Percentiles rank a stretch among this genome's conserved stretches.
Conservation (phyloP, 2,113 vertebrate species). For the Neodon shergylaensis region DNA sequence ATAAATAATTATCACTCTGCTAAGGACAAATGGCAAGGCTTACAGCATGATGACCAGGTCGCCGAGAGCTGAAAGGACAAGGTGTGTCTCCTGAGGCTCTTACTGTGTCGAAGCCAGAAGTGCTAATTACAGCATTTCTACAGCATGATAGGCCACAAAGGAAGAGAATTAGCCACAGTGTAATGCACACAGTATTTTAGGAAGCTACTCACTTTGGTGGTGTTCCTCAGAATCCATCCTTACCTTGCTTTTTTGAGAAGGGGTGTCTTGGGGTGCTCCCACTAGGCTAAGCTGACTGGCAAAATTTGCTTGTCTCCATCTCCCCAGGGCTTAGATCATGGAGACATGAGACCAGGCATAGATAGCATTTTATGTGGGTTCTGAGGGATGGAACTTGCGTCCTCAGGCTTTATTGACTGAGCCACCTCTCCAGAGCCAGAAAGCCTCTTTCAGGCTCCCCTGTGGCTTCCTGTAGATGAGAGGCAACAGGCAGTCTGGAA, state of each 20-base stretch:
- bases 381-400: neutral
- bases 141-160: neutral
- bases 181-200: neutral
- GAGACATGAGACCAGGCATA: no score
- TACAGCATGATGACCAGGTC: neutral
- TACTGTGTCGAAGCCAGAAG: neutral
- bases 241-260: neutral
- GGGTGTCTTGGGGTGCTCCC: neutral
- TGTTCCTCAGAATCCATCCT: neutral
- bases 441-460: neutral
- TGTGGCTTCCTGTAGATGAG: neutral
- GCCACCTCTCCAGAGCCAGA: neutral
- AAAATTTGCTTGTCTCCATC: neutral
- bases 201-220: neutral
- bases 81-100: neutral
- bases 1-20: constrained; percentile 68
- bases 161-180: neutral
- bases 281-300: neutral
- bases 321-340: neutral
- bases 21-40: constrained; percentile 42
- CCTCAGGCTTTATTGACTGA: neutral
- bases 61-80: constrained; percentile 4
- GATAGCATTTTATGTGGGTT: no score
- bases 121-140: constrained; percentile 26
- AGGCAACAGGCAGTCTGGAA: neutral